Evolutionary conservation across 2,888 invertebrate species (phyloP), one percentile per base, ranked within the genome.

Genomic region (Myathropa florea): DNA sequence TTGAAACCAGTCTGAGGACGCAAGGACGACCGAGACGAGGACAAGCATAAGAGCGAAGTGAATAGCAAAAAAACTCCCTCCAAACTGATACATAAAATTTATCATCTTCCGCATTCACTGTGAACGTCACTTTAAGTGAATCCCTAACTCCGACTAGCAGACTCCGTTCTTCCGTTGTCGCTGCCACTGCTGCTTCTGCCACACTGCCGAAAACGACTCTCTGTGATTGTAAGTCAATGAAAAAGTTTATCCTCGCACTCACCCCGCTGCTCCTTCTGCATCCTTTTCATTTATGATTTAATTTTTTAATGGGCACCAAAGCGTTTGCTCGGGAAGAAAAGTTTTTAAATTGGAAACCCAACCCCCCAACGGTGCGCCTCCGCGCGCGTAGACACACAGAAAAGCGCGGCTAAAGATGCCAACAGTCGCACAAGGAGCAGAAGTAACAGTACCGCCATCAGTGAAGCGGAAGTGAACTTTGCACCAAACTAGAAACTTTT

Each of bases 251-350:
- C 53, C 33, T 73, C 57, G 18, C 4, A 33, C 68, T 73, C 63
- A 68, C 63, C 73, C 68, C 59, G 61, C 21, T 24, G 9, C 30
- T 36, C 28, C 23, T 63, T 55, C 30, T 59, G 12, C 83, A 79
- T 78, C 75, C 64, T 79, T 83, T 86, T 65, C 86, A 70, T 86
- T 83, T 86, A 83, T 86, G 86, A 86, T 86, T 83, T 86, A 86
- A 86, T 86, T 86, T 86, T 86, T 83, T 86, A 86, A 86, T 86
- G 86, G 86, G 46, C 75, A 83, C 78, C 78, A 86, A 83, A 73
- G 78, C 85, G 78, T 83, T 83, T 76, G 76, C 73, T 59, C 55
- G 18, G 39, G 39, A 39, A 36, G 33, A 61, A 61, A 24, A 26
- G 24, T 33, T 77, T 83, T 79, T 79, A 79, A 86, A 83, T 78